phyloP scores from a whole-genome alignment of 35 echinoderm and acorn worm genomes.

The Heliocidaris erythrogramma region DNA sequence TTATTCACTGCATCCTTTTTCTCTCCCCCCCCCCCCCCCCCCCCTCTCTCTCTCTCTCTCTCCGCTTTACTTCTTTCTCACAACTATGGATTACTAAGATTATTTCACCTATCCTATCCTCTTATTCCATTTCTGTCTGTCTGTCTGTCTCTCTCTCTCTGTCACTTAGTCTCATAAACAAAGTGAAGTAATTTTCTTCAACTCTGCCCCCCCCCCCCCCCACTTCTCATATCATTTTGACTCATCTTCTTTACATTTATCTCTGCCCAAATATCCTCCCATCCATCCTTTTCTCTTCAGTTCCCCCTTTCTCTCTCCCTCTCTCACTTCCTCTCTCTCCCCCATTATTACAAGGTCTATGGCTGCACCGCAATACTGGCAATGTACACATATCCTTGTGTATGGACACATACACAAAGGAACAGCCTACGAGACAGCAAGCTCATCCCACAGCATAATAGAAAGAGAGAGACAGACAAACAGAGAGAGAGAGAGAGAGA shows the following conservation, averaged over 20 bases:
- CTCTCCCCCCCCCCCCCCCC: too few relatives aligned
- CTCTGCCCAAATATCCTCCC: too few relatives aligned
- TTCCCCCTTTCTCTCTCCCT: neutral
- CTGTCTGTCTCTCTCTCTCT: neutral
- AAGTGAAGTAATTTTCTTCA: neutral
- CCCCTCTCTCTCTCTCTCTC: neutral
- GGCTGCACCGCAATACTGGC: neutral
- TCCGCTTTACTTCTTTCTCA: neutral
- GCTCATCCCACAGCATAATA: neutral
- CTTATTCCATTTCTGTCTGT: neutral
- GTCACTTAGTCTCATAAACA: neutral
- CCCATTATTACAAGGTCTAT: neutral
- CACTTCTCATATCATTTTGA: too few relatives aligned
- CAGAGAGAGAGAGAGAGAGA: neutral
- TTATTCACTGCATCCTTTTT: neutral
- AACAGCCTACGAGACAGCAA: neutral
- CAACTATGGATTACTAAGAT: neutral
- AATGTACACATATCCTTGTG: slow-evolving; percentile 18
- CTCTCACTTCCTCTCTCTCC: neutral
- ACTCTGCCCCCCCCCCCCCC: neutral
- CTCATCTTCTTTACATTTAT: too few relatives aligned
- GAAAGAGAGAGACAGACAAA: neutral
- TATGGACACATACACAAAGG: slow-evolving; percentile 14
- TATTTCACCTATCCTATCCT: neutral
- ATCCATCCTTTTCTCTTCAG: too few relatives aligned